Percentiles rank a stretch among this genome's conserved stretches.
phyloP scores from a whole-genome alignment of 23 tunicate species.

The Clavelina lepadiformis region DNA sequence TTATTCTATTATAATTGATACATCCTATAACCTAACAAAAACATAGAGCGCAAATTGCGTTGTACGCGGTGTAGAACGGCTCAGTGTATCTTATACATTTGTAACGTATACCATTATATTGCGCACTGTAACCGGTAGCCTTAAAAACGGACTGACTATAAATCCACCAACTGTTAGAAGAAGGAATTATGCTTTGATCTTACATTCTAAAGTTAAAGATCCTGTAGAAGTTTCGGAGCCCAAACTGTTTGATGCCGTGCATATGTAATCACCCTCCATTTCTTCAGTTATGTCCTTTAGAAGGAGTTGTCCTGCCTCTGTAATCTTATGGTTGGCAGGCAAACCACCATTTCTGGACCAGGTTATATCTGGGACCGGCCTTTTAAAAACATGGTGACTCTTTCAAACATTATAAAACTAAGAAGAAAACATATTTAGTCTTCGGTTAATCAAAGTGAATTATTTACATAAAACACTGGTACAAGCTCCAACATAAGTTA shows the following conservation, averaged over 20 bases:
- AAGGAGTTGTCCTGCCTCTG: conserved; percentile 26
- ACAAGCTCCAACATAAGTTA: background rate
- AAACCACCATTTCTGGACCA: conserved; percentile 32
- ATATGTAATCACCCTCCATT: conserved; percentile 41
- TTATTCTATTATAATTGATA: too few species aligned
- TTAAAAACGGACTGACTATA: background rate
- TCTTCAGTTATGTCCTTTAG: conserved; percentile 27
- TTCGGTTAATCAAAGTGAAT: background rate
- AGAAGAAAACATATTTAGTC: background rate
- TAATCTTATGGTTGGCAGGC: conserved; percentile 13
- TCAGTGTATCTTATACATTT: too few species aligned
- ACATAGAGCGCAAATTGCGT: background rate
- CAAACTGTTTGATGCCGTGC: conserved; percentile 25
- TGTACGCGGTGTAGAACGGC: too few species aligned
- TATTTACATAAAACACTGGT: background rate
- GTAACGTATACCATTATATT: background rate
- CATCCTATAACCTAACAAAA: background rate
- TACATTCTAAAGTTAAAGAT: conserved; percentile 26
- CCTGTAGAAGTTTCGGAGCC: conserved; percentile 2
- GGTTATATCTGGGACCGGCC: conserved; percentile 33
- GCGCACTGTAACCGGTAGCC: too few species aligned
- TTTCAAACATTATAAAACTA: background rate
- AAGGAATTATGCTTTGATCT: too few species aligned
- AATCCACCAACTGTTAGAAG: background rate
- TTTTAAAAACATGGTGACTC: background rate